phyloP scores from a whole-genome alignment of 2,797 vertebrate genomes.

The Liparis tanakae region DNA sequence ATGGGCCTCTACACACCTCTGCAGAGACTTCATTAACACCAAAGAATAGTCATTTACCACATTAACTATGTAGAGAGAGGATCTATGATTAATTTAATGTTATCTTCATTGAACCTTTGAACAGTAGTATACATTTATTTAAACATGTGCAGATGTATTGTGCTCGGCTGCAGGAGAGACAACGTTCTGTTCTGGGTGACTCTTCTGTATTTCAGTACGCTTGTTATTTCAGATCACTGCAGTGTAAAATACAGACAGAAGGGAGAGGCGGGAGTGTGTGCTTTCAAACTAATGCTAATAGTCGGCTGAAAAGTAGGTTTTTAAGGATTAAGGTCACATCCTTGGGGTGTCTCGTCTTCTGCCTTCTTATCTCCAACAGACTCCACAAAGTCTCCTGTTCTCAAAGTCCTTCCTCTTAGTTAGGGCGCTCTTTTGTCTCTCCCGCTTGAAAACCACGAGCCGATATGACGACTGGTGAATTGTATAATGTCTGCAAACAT shows the following conservation, averaged over 20 bases:
- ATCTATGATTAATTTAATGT: too few relatives aligned
- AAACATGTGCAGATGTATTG: background rate
- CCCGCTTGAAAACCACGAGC: background rate
- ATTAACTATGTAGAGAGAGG: too few relatives aligned
- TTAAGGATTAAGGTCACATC: constrained; percentile 54
- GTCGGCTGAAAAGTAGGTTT: constrained; percentile 34
- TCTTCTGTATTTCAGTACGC: constrained; percentile 22
- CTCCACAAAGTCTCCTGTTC: constrained; percentile 16
- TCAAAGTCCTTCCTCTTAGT: constrained; percentile 6
- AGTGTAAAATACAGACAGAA: constrained; percentile 34
- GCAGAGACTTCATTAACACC: too few relatives aligned
- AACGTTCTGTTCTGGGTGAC: constrained; percentile 14
- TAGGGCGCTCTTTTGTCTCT: background rate
- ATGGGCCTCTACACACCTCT: too few relatives aligned
- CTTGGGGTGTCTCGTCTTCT: constrained; percentile 16
- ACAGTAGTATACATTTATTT: too few relatives aligned
- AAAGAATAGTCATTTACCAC: too few relatives aligned
- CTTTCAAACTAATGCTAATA: constrained; percentile 33
- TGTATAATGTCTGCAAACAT: background rate
- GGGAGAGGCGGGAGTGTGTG: constrained; percentile 21
- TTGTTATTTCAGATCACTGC: constrained; percentile 37
- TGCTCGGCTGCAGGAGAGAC: constrained; percentile 4
- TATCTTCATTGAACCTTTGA: too few relatives aligned
- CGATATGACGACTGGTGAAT: background rate
- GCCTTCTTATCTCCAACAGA: constrained; percentile 28